A percentile compares a stretch with the other conserved stretches of the same genome.
Evolutionary conservation across 2,888 invertebrate species (phyloP).

Genomic region (Tanypteryx hageni): DNA sequence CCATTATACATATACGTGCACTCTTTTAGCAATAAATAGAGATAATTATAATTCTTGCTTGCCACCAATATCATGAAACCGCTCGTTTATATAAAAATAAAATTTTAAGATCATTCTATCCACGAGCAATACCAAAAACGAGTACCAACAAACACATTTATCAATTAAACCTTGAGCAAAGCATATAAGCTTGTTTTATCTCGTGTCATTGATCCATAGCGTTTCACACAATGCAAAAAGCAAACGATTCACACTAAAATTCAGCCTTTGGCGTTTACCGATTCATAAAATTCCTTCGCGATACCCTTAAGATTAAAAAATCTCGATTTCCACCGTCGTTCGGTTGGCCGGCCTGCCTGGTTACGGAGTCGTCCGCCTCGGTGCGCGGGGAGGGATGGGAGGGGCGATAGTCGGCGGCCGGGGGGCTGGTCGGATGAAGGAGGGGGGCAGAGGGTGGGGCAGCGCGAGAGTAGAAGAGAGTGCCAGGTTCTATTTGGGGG

Average conservation of each 20-base stretch:
- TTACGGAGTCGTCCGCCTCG: slow-evolving; percentile 31
- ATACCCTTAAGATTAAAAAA: not conserved
- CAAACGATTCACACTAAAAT: not conserved
- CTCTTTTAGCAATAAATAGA: too few relatives aligned
- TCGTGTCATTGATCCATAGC: not conserved
- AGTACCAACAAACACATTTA: too few relatives aligned
- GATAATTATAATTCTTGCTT: too few relatives aligned
- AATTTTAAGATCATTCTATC: too few relatives aligned
- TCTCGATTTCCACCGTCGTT: not conserved
- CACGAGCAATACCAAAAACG: too few relatives aligned
- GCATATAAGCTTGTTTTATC: too few relatives aligned
- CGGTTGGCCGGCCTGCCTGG: slow-evolving; percentile 19
- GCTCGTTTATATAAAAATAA: too few relatives aligned
- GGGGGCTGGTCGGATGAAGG: not conserved
- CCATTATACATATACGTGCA: too few relatives aligned
- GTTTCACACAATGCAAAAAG: not conserved
- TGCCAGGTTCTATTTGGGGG: slow-evolving; percentile 62
- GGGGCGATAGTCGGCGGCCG: slow-evolving; percentile 38
- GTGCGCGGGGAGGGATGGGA: slow-evolving; percentile 1
- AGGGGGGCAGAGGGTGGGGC: not conserved
- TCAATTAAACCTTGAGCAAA: too few relatives aligned
- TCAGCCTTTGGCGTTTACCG: not conserved
- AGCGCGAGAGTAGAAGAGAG: slow-evolving; percentile 34
- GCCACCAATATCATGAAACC: too few relatives aligned
- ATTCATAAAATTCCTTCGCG: not conserved